Evolutionary conservation across 2,797 vertebrate species (phyloP).

Genomic region (Philypnodon macrostomus): DNA sequence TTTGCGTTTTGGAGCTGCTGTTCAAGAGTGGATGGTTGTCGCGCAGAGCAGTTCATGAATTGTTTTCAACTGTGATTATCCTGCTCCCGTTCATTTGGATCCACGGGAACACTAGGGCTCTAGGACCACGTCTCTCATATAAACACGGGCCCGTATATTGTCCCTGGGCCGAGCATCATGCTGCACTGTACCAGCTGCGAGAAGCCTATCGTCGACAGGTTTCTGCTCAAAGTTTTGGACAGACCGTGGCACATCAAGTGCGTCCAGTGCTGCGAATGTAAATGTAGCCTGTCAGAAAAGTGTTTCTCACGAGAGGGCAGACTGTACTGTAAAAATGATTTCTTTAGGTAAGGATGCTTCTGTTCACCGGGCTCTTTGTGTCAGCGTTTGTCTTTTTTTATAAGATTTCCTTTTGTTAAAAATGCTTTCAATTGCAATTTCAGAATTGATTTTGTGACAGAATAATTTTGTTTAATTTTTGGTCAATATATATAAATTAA

Average conservation of each 20-base stretch:
- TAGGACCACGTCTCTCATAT: slow-evolving; percentile 3
- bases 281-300: slow-evolving; percentile 90
- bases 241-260: slow-evolving; percentile 95
- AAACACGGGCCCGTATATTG: slow-evolving; percentile 31
- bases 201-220: slow-evolving; percentile 90
- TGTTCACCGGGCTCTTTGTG: not conserved
- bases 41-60: slow-evolving; percentile 24
- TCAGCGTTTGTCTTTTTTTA: too few species aligned
- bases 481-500: too few species aligned
- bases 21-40: slow-evolving; percentile 51
- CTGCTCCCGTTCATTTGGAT: slow-evolving; percentile 41
- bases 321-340: slow-evolving; percentile 94
- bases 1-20: slow-evolving; percentile 26
- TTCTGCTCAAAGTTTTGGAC: slow-evolving; percentile 92
- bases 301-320: slow-evolving; percentile 93
- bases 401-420: too few species aligned
- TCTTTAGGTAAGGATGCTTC: slow-evolving; percentile 85
- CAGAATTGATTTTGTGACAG: too few species aligned
- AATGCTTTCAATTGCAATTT: too few species aligned
- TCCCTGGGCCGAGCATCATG: slow-evolving; percentile 62
- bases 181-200: slow-evolving; percentile 84
- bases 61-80: slow-evolving; percentile 39
- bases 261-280: slow-evolving; percentile 93
- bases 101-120: slow-evolving; percentile 39
- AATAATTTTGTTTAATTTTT: too few species aligned